phyloP scores from a whole-genome alignment of 2,888 invertebrate genomes.

The Odontocerum albicorne region DNA sequence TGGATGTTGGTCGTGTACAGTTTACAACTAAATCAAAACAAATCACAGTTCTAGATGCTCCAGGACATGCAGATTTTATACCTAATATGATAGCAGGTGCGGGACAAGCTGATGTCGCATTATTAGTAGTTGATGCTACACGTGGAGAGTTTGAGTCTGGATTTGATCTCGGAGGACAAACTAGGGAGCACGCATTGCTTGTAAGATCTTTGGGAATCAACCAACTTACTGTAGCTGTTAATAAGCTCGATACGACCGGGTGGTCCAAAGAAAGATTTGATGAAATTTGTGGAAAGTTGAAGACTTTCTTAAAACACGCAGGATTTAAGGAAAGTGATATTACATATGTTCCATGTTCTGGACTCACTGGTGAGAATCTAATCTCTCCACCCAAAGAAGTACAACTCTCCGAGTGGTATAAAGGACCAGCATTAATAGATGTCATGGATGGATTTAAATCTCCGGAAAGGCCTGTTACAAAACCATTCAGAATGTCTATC shows the following conservation, averaged over 20 bases:
- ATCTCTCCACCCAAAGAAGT: slow-evolving; percentile 66
- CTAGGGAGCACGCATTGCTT: slow-evolving; percentile 94
- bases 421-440: slow-evolving; percentile 80
- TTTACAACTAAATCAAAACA: slow-evolving; percentile 86
- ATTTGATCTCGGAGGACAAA: slow-evolving; percentile 97
- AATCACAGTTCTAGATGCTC: slow-evolving; percentile 91
- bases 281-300: slow-evolving; percentile 83
- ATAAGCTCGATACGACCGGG: slow-evolving; percentile 94
- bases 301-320: slow-evolving; percentile 82
- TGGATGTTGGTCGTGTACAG: slow-evolving; percentile 94
- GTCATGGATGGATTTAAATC: slow-evolving; percentile 87
- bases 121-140: slow-evolving; percentile 94
- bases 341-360: slow-evolving; percentile 92
- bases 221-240: slow-evolving; percentile 92
- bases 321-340: slow-evolving; percentile 89
- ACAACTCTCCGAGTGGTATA: slow-evolving; percentile 73
- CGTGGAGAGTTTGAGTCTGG: slow-evolving; percentile 99
- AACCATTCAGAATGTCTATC: slow-evolving; percentile 89
- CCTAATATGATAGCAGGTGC: slow-evolving; percentile 99
- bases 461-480: slow-evolving; percentile 83
- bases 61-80: slow-evolving; percentile 99
- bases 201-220: slow-evolving; percentile 86
- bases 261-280: slow-evolving; percentile 92
- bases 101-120: slow-evolving; percentile 96
- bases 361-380: slow-evolving; percentile 94